Evolutionary conservation across 2,888 invertebrate species (phyloP).

Genomic region (Scaptomyza tumidula): DNA sequence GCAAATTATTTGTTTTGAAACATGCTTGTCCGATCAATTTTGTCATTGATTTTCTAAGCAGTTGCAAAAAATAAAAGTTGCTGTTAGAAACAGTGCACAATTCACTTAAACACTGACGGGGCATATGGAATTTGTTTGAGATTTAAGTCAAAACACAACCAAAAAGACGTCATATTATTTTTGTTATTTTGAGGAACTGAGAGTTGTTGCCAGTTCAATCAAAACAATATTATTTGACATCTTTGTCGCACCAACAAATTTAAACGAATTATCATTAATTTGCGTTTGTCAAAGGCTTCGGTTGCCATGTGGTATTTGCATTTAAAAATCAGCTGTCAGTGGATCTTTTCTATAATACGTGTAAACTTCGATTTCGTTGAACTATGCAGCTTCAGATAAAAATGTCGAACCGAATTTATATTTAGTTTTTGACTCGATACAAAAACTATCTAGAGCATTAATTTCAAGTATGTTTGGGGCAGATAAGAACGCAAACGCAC

Average conservation of each 20-base stretch:
- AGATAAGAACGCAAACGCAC: slow-evolving; percentile 48
- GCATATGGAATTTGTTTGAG: not conserved
- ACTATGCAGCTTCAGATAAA: slow-evolving; percentile 11
- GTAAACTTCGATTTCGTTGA: slow-evolving; percentile 25
- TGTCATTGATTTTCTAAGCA: not conserved
- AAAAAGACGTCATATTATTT: not conserved
- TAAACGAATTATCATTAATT: slow-evolving; percentile 15
- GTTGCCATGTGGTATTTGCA: slow-evolving; percentile 32
- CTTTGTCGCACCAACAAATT: slow-evolving; percentile 17
- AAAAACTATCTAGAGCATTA: slow-evolving; percentile 26
- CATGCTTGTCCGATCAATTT: not conserved
- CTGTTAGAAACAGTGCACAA: not conserved
- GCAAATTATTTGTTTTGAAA: not conserved
- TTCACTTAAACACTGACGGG: not conserved
- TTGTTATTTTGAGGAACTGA: not conserved
- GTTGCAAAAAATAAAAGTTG: not conserved
- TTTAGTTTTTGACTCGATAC: slow-evolving; percentile 19
- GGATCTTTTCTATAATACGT: slow-evolving; percentile 3
- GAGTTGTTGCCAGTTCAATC: not conserved
- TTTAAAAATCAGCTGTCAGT: slow-evolving; percentile 13
- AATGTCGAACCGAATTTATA: slow-evolving; percentile 8
- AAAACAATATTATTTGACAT: slow-evolving; percentile 7
- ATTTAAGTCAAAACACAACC: not conserved
- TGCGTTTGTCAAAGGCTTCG: not conserved
- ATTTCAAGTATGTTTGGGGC: slow-evolving; percentile 46